phyloP scores from a whole-genome alignment of 1,140 invertebrate species.

The Zaprionus taronus region DNA sequence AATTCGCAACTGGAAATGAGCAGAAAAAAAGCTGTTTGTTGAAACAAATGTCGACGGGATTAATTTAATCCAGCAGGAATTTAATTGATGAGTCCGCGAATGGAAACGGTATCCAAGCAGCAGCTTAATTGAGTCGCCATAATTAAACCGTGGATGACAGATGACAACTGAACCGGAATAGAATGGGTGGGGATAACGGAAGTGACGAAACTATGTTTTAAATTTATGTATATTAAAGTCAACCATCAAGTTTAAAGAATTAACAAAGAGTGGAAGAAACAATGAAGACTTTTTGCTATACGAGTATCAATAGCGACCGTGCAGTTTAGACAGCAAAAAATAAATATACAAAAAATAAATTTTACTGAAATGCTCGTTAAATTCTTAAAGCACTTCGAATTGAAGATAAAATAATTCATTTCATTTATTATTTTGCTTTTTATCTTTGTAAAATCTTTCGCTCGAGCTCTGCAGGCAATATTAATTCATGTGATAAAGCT shows the following conservation, averaged over 20 bases:
- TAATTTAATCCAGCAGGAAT: background rate
- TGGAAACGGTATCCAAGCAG: background rate
- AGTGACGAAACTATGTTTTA: background rate
- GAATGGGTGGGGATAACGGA: background rate
- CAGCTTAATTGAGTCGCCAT: slow-evolving; percentile 6
- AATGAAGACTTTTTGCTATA: background rate
- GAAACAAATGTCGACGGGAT: slow-evolving; percentile 4
- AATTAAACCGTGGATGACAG: slow-evolving; percentile 5
- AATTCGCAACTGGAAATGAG: slow-evolving; percentile 17
- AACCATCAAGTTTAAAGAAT: background rate
- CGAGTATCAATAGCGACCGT: too few species aligned
- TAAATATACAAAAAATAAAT: too few species aligned
- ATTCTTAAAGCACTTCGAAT: too few species aligned
- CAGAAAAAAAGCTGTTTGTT: slow-evolving; percentile 2
- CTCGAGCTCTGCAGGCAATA: too few species aligned
- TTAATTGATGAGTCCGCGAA: slow-evolving; percentile 3
- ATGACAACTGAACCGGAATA: background rate
- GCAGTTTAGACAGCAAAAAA: too few species aligned
- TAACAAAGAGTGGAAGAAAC: background rate
- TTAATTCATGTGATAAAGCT: background rate
- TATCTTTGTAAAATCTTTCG: too few species aligned
- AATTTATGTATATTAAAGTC: background rate
- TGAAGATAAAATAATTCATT: too few species aligned
- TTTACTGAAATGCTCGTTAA: too few species aligned
- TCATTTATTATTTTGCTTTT: too few species aligned